Base-by-base conservation (phyloP, 2,888 invertebrate genomes). In the Prosopocoilus inquinatus region DNA sequence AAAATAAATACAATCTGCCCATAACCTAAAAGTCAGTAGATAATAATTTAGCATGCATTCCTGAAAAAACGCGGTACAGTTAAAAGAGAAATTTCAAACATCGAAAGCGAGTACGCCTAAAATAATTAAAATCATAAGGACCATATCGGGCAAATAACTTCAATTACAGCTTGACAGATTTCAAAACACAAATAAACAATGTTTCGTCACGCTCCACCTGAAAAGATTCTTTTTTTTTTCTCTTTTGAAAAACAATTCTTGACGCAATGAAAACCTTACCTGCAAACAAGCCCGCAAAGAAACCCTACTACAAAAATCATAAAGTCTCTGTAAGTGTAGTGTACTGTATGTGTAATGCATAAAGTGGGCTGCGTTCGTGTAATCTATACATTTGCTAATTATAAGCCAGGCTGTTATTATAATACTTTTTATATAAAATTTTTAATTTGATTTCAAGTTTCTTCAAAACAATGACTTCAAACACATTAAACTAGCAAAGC, bases 121-220 rank as follows among this genome's bases (percentile, higher is more conserved):
- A 9, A 11, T 11, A 15, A 41, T 8, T 8, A 41, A 9, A 41
- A 41, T 13, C 12, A 49, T 43, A 33, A 52, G 16, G 16, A 38
- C 28, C 16, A 44, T 16, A 48, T 53, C 28, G 34, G 34, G 15
- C 13, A 35, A 49, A 35, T 46, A 72, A 73, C 71, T 73, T 71
- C 72, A 71, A 73, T 73, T 71, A 73, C 73, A 72, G 70, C 73
- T 68, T 62, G 59, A 65, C 20, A 28, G 59, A 63, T 55, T 51
- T 36, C 41, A n/a, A 43, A 47, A 52, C 51, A 55, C 38, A 51
- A 41, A 35, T 35, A 43, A 38, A 45, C 4, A 36, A 28, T 7
- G 20, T 28, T 58, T 63, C 60, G 39, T 38, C 28, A 50, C 43
- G 34, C 66, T 60, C 64, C 67, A 68, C 66, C 67, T 68, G 68